Percentiles rank a stretch among this genome's conserved stretches.
Evolutionary conservation across 2,888 invertebrate species (phyloP).

Genomic region (Monochamus alternatus): DNA sequence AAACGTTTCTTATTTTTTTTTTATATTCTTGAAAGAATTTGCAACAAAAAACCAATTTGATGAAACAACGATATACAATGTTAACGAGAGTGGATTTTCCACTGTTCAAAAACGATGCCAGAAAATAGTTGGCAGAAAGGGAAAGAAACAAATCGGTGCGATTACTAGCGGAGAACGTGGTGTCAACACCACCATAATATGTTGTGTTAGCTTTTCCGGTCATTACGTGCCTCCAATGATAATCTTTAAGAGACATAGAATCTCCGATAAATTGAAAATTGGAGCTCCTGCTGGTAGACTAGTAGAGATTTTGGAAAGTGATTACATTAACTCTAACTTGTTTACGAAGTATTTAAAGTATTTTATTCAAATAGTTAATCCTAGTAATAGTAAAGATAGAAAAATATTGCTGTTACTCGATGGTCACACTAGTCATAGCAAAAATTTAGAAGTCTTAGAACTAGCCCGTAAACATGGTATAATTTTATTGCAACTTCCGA

Average conservation of each 20-base stretch:
- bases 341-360: background rate
- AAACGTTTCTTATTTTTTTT: slow-evolving; percentile 51
- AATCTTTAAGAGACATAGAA: slow-evolving; percentile 52
- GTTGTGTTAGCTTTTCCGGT: slow-evolving; percentile 51
- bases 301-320: slow-evolving; percentile 46
- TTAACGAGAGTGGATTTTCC: slow-evolving; percentile 51
- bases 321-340: slow-evolving; percentile 54
- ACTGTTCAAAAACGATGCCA: slow-evolving; percentile 47
- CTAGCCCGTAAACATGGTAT: slow-evolving; percentile 50
- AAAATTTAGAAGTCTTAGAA: slow-evolving; percentile 51
- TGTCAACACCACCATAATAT: slow-evolving; percentile 52
- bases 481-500: slow-evolving; percentile 48
- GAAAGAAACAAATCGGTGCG: slow-evolving; percentile 44
- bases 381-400: no score
- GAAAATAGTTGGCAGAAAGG: slow-evolving; percentile 39
- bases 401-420: slow-evolving; percentile 56
- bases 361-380: slow-evolving; percentile 45
- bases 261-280: slow-evolving; percentile 43
- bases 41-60: slow-evolving; percentile 48
- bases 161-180: slow-evolving; percentile 54
- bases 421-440: slow-evolving; percentile 57
- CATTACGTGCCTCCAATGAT: slow-evolving; percentile 54
- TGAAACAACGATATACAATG: slow-evolving; percentile 49
- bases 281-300: slow-evolving; percentile 47
- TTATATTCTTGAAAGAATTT: slow-evolving; percentile 46